phyloP scores from a whole-genome alignment of 2,888 invertebrate species.

The Tupiocoris notatus region DNA sequence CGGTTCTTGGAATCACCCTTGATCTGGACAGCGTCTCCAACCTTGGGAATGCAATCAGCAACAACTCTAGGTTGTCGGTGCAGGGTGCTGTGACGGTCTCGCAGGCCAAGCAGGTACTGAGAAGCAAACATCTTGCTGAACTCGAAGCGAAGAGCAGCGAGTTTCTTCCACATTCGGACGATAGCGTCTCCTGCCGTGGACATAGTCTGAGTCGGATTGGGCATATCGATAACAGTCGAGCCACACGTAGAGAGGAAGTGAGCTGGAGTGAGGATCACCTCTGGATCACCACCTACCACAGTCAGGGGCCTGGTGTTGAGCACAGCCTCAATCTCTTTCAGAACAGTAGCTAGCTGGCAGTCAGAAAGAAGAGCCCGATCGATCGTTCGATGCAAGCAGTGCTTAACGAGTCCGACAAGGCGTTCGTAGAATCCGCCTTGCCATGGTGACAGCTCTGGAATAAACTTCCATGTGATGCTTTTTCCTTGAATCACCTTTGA shows the following conservation, averaged over 20 bases:
- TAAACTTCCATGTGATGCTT: background rate
- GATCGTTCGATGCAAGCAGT: background rate
- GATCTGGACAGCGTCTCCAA: background rate
- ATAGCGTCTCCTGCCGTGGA: background rate
- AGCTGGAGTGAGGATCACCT: background rate
- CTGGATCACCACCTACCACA: background rate
- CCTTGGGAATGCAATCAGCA: background rate
- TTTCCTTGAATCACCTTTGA: background rate
- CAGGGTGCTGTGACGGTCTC: background rate
- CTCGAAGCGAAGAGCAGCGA: no score
- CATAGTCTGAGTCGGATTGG: no score
- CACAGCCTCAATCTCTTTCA: background rate
- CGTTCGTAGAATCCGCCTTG: background rate
- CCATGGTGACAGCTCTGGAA: background rate
- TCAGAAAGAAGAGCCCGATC: background rate
- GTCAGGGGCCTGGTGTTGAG: conserved; percentile 4
- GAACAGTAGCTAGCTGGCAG: background rate
- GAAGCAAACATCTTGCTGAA: no score
- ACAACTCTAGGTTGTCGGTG: conserved; percentile 1
- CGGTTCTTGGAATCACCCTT: background rate
- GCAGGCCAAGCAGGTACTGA: background rate
- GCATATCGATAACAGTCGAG: background rate
- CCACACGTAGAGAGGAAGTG: background rate
- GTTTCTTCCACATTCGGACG: no score
- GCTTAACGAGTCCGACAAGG: no score